Conservation (phyloP, 2,888 invertebrate species). For the Eupeodes luniger region DNA sequence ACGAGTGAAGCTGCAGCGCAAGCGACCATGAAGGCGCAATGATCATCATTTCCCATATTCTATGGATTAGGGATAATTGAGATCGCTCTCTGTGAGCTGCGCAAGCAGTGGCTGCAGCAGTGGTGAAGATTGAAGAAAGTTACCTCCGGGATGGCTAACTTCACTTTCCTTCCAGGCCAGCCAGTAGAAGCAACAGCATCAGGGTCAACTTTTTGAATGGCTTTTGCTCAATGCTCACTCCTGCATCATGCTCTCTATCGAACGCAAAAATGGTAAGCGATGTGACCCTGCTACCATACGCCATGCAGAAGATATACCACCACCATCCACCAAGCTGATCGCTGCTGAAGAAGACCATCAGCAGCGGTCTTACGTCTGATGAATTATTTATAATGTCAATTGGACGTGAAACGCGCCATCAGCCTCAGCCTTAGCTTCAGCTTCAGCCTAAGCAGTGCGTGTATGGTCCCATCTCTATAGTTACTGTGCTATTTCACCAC, state of each 20-base stretch:
- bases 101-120: too few species aligned
- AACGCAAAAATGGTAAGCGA: slow-evolving; percentile 73
- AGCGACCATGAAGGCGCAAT: slow-evolving; percentile 65
- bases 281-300: slow-evolving; percentile 72
- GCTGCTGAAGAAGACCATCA: slow-evolving; percentile 16
- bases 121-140: slow-evolving; percentile 70
- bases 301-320: background rate
- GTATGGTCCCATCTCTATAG: slow-evolving; percentile 48
- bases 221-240: slow-evolving; percentile 1
- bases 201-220: slow-evolving; percentile 33
- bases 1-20: slow-evolving; percentile 10
- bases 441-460: slow-evolving; percentile 63
- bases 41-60: slow-evolving; percentile 69
- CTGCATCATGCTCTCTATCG: background rate
- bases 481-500: too few species aligned
- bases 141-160: slow-evolving; percentile 70
- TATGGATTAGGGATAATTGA: slow-evolving; percentile 76
- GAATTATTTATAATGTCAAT: slow-evolving; percentile 76
- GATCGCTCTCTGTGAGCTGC: slow-evolving; percentile 28
- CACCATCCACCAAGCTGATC: background rate
- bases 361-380: slow-evolving; percentile 71
- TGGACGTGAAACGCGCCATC: slow-evolving; percentile 48
- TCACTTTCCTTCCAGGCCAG: slow-evolving; percentile 68
- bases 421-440: background rate
- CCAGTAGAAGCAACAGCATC: background rate